Base-by-base conservation (phyloP, 2,888 invertebrate species). In the Auanema sp. region DNA sequence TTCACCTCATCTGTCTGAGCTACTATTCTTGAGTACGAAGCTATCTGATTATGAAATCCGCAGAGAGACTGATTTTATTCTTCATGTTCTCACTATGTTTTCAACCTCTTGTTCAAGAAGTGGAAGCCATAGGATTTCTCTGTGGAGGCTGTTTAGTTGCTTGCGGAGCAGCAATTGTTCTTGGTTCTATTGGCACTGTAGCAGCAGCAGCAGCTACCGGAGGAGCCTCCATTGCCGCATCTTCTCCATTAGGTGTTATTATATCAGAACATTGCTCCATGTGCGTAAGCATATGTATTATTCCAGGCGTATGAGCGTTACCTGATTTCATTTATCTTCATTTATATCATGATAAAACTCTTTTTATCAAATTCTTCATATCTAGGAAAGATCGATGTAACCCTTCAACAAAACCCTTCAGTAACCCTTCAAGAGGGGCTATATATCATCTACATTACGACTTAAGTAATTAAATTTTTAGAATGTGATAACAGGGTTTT, bases 251-350 rank as follows among this genome's bases (percentile, higher is more conserved):
- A n/a, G 50, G 50, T 12, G 50, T 50, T n/a, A n/a, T 50, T 10
- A 50, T 50, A 10, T n/a, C 50, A 10, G 50, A 50, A 50, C 50
- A 50, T 21, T 50, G 50, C 16, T 50, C 50, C 50, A 50, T 50
- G 50, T 50, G 50, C 50, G 50, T 50, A 10, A n/a, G 50, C 50
- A 10, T 50, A 10, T 50, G 50, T 50, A 50, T 50, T 16, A 21
- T 21, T 10, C 50, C 50, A 10, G 21, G 16, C 16, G 16, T n/a
- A 50, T 50, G 21, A 43, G 14, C 43, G n/a, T n/a, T n/a, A n/a
- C n/a, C n/a, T n/a, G n/a, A n/a, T n/a, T n/a, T n/a, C n/a, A n/a
- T n/a, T n/a, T n/a, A n/a, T n/a, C n/a, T n/a, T n/a, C n/a, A n/a
- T n/a, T n/a, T n/a, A n/a, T n/a, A n/a, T n/a, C n/a, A n/a, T n/a